Evolutionary conservation across 2,113 vertebrate genomes (phyloP).

Genomic region (Podocnemis expansa): DNA sequence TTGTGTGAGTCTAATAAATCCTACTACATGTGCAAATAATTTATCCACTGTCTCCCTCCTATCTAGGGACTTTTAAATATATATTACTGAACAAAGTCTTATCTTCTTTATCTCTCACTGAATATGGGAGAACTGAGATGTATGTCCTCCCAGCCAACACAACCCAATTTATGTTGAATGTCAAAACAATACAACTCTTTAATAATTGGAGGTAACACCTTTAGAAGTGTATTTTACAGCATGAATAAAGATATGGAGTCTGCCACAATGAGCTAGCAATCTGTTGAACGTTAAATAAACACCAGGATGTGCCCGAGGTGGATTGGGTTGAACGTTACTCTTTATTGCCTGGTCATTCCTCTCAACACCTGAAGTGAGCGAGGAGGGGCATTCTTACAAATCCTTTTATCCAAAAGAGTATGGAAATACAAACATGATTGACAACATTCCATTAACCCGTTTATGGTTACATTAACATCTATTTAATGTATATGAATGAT

Average conservation of each 20-base stretch:
- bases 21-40: slow-evolving; percentile 6
- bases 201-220: not conserved
- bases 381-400: too few species aligned
- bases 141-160: not conserved
- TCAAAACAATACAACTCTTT: not conserved
- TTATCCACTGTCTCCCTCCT: not conserved
- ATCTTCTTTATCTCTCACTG: not conserved
- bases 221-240: not conserved
- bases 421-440: too few species aligned
- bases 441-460: too few species aligned
- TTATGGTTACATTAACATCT: too few species aligned
- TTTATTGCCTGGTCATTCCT: too few species aligned
- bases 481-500: too few species aligned
- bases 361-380: too few species aligned
- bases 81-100: not conserved
- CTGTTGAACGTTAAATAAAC: too few species aligned
- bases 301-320: too few species aligned
- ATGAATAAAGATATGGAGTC: not conserved
- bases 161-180: not conserved
- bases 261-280: fast-evolving
- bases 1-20: not conserved
- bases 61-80: slow-evolving; percentile 17
- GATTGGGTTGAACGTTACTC: too few species aligned
- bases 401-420: too few species aligned
- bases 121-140: not conserved